Conservation (phyloP, 2,113 vertebrate genomes). For the Megalops atlanticus region DNA sequence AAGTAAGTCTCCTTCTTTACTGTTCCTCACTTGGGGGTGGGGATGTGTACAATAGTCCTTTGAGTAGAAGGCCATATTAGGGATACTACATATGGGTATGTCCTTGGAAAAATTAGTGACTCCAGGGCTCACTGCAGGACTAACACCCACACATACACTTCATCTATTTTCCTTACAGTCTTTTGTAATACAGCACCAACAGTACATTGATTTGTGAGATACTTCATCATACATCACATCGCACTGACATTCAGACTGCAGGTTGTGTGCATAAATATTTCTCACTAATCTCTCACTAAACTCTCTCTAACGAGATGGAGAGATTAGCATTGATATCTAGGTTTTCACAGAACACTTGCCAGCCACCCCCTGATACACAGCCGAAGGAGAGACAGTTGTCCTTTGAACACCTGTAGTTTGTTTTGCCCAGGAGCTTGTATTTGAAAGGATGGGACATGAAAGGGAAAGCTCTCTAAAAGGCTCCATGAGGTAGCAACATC, state of each 20-base stretch:
- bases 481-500: constrained; percentile 46
- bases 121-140: too few relatives aligned
- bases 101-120: too few relatives aligned
- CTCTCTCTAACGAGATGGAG: background rate
- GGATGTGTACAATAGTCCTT: background rate
- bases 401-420: constrained; percentile 41
- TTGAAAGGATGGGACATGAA: constrained; percentile 49
- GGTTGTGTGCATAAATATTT: background rate
- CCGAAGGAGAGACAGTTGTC: background rate
- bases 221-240: too few relatives aligned
- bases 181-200: too few relatives aligned
- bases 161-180: too few relatives aligned
- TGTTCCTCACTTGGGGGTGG: background rate
- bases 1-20: constrained; percentile 79
- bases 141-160: too few relatives aligned
- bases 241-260: too few relatives aligned
- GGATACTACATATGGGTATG: background rate
- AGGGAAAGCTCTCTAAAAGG: constrained; percentile 36
- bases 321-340: background rate
- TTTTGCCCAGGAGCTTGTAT: constrained; percentile 38
- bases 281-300: too few relatives aligned
- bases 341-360: background rate
- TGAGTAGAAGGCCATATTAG: background rate
- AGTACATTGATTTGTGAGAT: too few relatives aligned
- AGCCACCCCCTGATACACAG: background rate